These are phyloP conservation scores for Brienomyrus brachyistius DNA, from an alignment of 2,113 vertebrate genomes.

Conservation along the genomic window DNA sequence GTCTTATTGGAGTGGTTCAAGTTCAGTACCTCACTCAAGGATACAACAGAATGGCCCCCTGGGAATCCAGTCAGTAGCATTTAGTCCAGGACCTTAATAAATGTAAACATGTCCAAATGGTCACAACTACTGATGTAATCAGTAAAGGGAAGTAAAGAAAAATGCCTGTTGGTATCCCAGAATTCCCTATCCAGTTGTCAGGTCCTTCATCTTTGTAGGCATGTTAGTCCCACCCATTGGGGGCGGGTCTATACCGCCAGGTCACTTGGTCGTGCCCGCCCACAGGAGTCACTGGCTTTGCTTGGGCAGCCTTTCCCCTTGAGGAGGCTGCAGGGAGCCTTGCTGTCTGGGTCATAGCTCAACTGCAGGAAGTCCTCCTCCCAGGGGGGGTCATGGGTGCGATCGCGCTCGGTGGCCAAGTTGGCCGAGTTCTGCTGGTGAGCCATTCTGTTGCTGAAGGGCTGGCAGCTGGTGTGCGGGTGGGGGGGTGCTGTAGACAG, in stretches of 20 bases:
- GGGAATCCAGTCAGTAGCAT: not conserved
- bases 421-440: slow-evolving; percentile 86
- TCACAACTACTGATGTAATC: not conserved
- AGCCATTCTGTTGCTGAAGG: slow-evolving; percentile 78
- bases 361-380: slow-evolving; percentile 68
- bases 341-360: slow-evolving; percentile 58
- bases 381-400: slow-evolving; percentile 58
- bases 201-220: not conserved
- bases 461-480: slow-evolving; percentile 53
- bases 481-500: slow-evolving; percentile 46
- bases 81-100: not conserved
- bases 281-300: slow-evolving; percentile 77
- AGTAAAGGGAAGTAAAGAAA: not conserved
- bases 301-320: slow-evolving; percentile 78
- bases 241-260: slow-evolving; percentile 68
- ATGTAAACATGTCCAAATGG: not conserved
- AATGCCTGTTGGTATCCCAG: not conserved
- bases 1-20: not conserved
- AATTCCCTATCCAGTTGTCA: slow-evolving; percentile 1
- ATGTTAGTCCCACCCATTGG: not conserved
- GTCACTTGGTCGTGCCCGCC: slow-evolving; percentile 78
- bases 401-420: slow-evolving; percentile 72
- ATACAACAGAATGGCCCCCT: not conserved
- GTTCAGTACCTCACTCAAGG: not conserved
- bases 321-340: slow-evolving; percentile 55